Conservation (phyloP, 2,888 invertebrate species). For the Leptinotarsa haldemani region DNA sequence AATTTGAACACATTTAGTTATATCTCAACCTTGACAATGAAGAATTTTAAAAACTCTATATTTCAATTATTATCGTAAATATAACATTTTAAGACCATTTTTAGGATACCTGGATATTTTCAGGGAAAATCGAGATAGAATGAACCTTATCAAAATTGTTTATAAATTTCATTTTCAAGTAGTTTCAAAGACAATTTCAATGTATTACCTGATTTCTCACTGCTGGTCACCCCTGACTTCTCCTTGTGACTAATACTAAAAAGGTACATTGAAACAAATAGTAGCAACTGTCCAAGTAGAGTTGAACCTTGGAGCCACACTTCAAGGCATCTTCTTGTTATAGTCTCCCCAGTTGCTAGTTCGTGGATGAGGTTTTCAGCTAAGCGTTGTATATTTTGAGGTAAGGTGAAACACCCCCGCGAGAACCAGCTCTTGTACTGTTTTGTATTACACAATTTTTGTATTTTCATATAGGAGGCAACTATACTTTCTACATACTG, state of each 20-base stretch:
- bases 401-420: conserved; percentile 70
- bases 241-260: conserved; percentile 69
- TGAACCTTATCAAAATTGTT: background rate
- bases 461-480: conserved; percentile 78
- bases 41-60: no score
- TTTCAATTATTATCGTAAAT: no score
- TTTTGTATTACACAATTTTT: conserved; percentile 70
- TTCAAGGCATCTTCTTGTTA: conserved; percentile 65
- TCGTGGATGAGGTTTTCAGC: conserved; percentile 71
- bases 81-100: no score
- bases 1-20: no score
- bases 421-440: conserved; percentile 72
- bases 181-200: background rate
- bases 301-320: conserved; percentile 67
- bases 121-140: no score
- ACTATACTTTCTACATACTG: conserved; percentile 82
- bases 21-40: no score
- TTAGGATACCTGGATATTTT: no score
- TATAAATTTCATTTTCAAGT: background rate
- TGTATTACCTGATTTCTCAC: conserved; percentile 44
- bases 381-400: conserved; percentile 70
- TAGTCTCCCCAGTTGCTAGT: conserved; percentile 62
- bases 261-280: conserved; percentile 69
- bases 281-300: conserved; percentile 66
- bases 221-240: conserved; percentile 49